Percentiles rank a stretch among this genome's conserved stretches.
Conservation (phyloP, 1,140 invertebrate genomes). For the Apis florea region DNA sequence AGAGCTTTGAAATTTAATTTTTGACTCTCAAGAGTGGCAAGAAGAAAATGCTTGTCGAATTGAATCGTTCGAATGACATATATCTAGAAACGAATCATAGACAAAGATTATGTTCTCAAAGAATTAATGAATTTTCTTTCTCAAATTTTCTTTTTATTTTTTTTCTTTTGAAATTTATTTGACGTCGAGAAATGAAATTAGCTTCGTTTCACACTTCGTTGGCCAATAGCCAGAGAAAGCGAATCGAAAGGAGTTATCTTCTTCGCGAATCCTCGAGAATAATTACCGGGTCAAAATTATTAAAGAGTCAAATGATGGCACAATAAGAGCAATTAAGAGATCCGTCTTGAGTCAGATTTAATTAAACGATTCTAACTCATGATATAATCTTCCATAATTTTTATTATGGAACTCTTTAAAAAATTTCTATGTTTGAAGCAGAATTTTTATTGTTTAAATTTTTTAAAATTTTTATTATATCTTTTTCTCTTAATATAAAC, state of each 20-base stretch:
- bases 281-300: not conserved
- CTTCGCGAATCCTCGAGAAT: not conserved
- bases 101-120: too few species aligned
- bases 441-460: not conserved
- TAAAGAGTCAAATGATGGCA: slow-evolving; percentile 5
- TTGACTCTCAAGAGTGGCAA: too few species aligned
- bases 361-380: not conserved
- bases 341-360: not conserved
- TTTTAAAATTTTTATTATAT: not conserved
- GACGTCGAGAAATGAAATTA: not conserved
- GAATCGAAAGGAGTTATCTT: not conserved
- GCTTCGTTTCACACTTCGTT: not conserved
- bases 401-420: too few species aligned
- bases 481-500: not conserved
- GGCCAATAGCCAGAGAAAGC: slow-evolving; percentile 34
- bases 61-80: too few species aligned
- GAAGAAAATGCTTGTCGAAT: too few species aligned
- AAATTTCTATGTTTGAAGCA: not conserved
- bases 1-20: too few species aligned
- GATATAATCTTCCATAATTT: not conserved
- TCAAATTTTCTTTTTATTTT: not conserved
- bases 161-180: not conserved
- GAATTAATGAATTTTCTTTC: too few species aligned
- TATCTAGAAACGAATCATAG: not conserved
- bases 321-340: slow-evolving; percentile 9